phyloP scores from a whole-genome alignment of 2,113 vertebrate species.

The Physeter macrocephalus region DNA sequence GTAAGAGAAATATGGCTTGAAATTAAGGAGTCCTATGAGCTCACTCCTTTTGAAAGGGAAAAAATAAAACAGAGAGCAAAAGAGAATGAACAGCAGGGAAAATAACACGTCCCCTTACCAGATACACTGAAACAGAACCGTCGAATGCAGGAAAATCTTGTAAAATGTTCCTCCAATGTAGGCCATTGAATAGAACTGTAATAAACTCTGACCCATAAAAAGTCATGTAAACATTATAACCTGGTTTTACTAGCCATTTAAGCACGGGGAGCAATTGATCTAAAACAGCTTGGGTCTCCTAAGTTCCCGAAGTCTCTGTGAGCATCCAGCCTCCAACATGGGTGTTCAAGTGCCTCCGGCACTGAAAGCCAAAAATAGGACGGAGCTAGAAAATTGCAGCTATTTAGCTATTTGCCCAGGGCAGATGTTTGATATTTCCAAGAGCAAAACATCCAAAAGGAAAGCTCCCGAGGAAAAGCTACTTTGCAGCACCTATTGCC shows the following conservation, averaged over 20 bases:
- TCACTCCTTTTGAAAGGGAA: background rate
- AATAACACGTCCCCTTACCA: conserved; percentile 57
- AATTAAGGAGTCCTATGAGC: background rate
- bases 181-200: conserved; percentile 75
- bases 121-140: conserved; percentile 77
- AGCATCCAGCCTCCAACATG: conserved; percentile 72
- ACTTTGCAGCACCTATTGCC: background rate
- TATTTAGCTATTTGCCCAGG: conserved; percentile 69
- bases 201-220: conserved; percentile 86
- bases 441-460: conserved; percentile 64
- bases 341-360: conserved; percentile 74
- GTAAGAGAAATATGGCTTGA: background rate
- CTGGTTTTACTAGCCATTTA: conserved; percentile 83
- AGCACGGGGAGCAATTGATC: conserved; percentile 82
- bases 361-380: conserved; percentile 71
- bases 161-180: conserved; percentile 80
- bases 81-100: background rate
- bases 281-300: conserved; percentile 73
- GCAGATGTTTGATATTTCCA: conserved; percentile 74
- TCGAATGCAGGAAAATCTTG: conserved; percentile 71
- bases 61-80: background rate
- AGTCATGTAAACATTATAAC: conserved; percentile 85
- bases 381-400: conserved; percentile 61
- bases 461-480: conserved; percentile 56
- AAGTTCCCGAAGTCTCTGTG: conserved; percentile 55